Conservation (phyloP, 2,797 vertebrate species). For the Amphiprion clarkii region DNA sequence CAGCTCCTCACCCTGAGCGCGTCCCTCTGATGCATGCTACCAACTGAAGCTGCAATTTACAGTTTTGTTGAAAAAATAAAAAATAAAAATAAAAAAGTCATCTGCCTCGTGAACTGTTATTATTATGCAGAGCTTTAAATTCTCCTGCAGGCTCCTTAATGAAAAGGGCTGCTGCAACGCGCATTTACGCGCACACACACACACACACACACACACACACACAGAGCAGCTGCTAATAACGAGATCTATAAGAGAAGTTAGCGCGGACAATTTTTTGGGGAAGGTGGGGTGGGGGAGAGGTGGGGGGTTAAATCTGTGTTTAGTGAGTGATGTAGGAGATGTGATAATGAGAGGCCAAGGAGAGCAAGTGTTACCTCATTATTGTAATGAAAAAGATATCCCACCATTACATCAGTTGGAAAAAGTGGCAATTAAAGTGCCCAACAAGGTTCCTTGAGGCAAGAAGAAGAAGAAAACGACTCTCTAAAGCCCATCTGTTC, state of each 20-base stretch:
- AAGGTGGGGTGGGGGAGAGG: not conserved
- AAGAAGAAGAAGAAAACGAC: conserved; percentile 79
- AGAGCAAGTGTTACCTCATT: conserved; percentile 98
- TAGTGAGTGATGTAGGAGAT: conserved; percentile 92
- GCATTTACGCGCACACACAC: conserved; percentile 10
- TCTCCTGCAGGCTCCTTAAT: conserved; percentile 48
- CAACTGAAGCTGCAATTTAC: not conserved
- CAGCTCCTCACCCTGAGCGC: not conserved
- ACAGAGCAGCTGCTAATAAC: conserved; percentile 51
- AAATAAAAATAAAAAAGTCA: not conserved
- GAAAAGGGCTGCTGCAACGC: conserved; percentile 6
- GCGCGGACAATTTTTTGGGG: conserved; percentile 6
- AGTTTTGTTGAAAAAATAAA: not conserved
- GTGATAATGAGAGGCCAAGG: conserved; percentile 97
- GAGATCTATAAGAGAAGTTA: conserved; percentile 51
- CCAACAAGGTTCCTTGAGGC: conserved; percentile 91
- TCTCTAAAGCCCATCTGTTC: conserved; percentile 89
- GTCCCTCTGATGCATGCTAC: conserved; percentile 5
- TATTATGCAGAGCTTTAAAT: conserved; percentile 19
- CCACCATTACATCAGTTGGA: conserved; percentile 93
- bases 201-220: conserved; percentile 14
- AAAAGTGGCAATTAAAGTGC: conserved; percentile 98
- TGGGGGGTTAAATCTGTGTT: conserved; percentile 85
- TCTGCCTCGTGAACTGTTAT: not conserved
- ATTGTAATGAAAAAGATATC: conserved; percentile 98